phyloP scores from a whole-genome alignment of 2,797 vertebrate species.

The Bucorvus abyssinicus region DNA sequence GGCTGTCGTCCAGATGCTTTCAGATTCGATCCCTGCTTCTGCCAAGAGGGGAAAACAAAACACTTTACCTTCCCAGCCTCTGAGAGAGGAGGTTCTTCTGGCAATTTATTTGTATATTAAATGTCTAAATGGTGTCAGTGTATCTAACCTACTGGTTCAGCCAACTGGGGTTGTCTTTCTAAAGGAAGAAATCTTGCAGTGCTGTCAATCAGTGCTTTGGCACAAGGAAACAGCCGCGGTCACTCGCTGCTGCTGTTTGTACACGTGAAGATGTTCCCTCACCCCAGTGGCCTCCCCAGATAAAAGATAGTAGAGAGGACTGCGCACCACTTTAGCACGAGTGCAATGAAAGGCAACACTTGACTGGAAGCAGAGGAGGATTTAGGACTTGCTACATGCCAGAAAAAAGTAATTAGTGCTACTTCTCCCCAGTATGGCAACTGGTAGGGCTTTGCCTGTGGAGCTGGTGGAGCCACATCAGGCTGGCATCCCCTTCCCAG shows the following conservation, averaged over 20 bases:
- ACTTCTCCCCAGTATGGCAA: neutral
- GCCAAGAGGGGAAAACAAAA: neutral
- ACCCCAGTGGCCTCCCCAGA: neutral
- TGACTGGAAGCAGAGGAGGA: neutral
- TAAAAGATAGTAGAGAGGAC: neutral
- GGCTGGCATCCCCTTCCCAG: neutral
- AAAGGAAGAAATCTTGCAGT: neutral
- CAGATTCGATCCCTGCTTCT: neutral
- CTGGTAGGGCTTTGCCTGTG: neutral
- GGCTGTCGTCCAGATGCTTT: neutral
- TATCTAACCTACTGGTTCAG: neutral
- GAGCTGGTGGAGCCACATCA: neutral
- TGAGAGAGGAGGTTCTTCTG: neutral
- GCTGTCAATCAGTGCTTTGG: neutral
- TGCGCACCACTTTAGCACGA: neutral
- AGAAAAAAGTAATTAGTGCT: neutral
- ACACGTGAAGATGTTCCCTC: neutral
- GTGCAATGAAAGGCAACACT: rapidly evolving
- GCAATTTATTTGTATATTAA: neutral
- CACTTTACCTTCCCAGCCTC: neutral
- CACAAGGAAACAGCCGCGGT: neutral
- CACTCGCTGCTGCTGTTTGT: neutral
- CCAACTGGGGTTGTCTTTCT: neutral
- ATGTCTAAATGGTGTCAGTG: neutral
- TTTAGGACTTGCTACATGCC: neutral